Evolutionary conservation across 2,888 invertebrate genomes (phyloP).

Genomic region (Agonopterix subpropinquella): DNA sequence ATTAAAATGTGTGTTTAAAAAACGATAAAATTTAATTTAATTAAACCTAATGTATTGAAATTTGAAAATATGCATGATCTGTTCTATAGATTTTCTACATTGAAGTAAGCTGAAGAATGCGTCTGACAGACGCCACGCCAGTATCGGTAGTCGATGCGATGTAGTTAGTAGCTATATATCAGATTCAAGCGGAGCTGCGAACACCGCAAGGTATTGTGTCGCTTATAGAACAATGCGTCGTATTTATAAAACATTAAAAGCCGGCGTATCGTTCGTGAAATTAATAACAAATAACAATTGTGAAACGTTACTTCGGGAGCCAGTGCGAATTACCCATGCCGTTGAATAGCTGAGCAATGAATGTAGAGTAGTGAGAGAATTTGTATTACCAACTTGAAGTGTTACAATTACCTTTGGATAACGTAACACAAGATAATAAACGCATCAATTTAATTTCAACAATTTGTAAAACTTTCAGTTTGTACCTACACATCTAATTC

Average conservation of each 20-base stretch:
- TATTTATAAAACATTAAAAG: conserved; percentile 75
- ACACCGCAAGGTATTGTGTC: conserved; percentile 67
- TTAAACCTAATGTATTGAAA: too few species aligned
- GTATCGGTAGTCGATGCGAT: conserved; percentile 24
- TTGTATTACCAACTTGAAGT: too few species aligned
- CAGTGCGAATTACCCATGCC: conserved; percentile 66
- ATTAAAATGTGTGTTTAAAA: too few species aligned
- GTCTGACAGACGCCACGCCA: conserved; percentile 39
- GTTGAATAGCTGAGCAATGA: conserved; percentile 49
- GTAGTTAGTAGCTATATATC: conserved; percentile 44
- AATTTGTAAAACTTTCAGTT: too few species aligned
- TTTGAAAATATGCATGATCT: too few species aligned
- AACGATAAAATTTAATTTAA: too few species aligned
- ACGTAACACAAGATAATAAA: too few species aligned
- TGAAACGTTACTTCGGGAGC: conserved; percentile 70
- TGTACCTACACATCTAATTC: too few species aligned
- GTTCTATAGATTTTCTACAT: conserved; percentile 14
- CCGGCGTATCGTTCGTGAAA: conserved; percentile 74
- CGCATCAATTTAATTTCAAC: too few species aligned
- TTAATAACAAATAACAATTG: conserved; percentile 76
- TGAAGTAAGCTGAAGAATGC: conserved; percentile 40
- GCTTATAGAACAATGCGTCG: conserved; percentile 72
- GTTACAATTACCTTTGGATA: too few species aligned
- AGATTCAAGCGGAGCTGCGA: conserved; percentile 56
- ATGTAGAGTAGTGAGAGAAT: conserved; percentile 8